Percentiles rank a stretch among this genome's conserved stretches.
phyloP scores from a whole-genome alignment of 2,888 invertebrate genomes.

The Morpho achilles region DNA sequence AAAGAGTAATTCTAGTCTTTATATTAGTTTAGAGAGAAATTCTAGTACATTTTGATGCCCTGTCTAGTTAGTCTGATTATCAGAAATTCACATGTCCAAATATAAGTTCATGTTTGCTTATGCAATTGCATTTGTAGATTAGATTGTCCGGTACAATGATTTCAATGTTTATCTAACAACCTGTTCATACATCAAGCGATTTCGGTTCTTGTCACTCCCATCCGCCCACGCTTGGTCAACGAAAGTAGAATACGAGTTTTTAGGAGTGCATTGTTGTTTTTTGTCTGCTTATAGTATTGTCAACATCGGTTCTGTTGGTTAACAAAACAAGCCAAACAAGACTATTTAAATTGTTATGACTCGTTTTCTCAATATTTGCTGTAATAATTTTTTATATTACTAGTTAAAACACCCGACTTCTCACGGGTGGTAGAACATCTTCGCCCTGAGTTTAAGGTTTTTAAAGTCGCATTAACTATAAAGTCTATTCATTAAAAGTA shows the following conservation, averaged over 20 bases:
- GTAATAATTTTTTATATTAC: no score
- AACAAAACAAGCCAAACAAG: neutral
- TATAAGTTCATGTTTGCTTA: neutral
- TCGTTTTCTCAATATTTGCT: no score
- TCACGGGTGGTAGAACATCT: no score
- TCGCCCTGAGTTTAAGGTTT: no score
- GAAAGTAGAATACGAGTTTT: constrained; percentile 38
- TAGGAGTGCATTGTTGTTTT: constrained; percentile 41
- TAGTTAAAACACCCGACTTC: no score
- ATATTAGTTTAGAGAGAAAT: no score
- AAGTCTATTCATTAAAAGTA: no score
- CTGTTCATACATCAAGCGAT: constrained; percentile 62
- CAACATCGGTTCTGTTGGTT: constrained; percentile 15
- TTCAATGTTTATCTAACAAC: constrained; percentile 38
- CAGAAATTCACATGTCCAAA: neutral
- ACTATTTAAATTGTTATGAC: neutral
- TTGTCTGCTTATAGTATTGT: constrained; percentile 35
- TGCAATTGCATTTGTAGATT: constrained; percentile 1
- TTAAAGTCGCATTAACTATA: no score
- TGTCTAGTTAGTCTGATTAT: neutral
- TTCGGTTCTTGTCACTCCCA: constrained; percentile 49
- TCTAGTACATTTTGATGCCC: neutral
- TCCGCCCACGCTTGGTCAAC: constrained; percentile 42
- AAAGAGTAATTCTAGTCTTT: no score
- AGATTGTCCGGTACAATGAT: constrained; percentile 6